Conservation (phyloP, 2,888 invertebrate species). For the Frankliniella intonsa region DNA sequence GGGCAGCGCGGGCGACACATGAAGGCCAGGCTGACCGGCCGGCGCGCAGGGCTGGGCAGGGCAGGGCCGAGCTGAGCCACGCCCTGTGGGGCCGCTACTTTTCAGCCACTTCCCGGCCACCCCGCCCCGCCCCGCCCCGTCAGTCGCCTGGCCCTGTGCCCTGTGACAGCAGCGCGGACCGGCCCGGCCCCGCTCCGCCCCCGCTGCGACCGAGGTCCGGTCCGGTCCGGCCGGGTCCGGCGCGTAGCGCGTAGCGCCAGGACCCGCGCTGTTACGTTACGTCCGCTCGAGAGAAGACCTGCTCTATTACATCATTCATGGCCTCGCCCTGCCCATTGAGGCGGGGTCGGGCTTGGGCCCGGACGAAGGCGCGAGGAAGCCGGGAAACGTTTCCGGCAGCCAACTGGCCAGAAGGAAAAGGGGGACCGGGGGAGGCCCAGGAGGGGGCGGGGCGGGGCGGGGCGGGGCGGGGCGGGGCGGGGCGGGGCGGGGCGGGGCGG, state of each 20-base stretch:
- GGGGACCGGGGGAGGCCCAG: background rate
- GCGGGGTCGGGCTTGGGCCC: background rate
- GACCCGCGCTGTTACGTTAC: background rate
- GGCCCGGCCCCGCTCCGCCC: background rate
- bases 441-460: background rate
- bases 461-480: background rate
- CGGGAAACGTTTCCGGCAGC: background rate
- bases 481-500: background rate
- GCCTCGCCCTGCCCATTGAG: background rate
- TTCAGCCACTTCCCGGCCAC: no score
- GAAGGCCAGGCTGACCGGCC: no score
- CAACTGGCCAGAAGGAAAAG: background rate
- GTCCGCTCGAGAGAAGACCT: background rate
- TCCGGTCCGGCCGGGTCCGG: background rate
- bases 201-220: background rate
- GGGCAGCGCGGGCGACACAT: no score
- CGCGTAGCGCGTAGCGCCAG: no score
- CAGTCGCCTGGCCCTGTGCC: no score
- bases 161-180: background rate
- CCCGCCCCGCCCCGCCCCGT: no score
- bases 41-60: no score
- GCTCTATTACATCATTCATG: conserved; percentile 23
- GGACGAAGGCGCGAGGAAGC: background rate
- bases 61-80: no score
- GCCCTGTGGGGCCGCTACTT: no score